Conservation (phyloP, 2,113 vertebrate species). For the Monopterus albus region DNA sequence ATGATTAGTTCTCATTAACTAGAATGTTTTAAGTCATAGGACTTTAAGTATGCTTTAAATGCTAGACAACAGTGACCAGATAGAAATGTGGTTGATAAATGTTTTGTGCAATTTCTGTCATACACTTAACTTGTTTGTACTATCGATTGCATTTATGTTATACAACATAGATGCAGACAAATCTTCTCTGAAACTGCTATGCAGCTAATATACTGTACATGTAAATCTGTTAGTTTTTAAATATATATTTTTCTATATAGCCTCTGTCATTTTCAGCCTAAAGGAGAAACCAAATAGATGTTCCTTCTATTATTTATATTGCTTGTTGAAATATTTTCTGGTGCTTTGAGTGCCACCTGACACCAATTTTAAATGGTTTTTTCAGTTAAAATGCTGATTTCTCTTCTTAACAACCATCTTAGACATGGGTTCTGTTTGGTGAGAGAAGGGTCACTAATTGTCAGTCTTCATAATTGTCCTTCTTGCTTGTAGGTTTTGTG, state of each 20-base stretch:
- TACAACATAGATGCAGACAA: constrained; percentile 64
- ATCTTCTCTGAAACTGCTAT: constrained; percentile 87
- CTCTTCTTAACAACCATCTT: constrained; percentile 28
- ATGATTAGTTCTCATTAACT: constrained; percentile 31
- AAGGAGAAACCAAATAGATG: constrained; percentile 62
- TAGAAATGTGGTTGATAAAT: constrained; percentile 38
- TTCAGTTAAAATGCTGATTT: constrained; percentile 25
- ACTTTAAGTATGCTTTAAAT: constrained; percentile 55
- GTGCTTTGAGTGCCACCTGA: constrained; percentile 41
- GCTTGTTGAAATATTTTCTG: constrained; percentile 44
- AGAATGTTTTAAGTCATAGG: constrained; percentile 66
- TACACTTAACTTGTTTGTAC: constrained; percentile 66
- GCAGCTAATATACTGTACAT: constrained; percentile 84
- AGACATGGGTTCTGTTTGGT: constrained; percentile 8
- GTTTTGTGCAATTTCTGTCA: constrained; percentile 64
- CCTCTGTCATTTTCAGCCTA: constrained; percentile 55
- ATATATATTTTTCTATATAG: constrained; percentile 74
- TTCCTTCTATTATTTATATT: constrained; percentile 71
- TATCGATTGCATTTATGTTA: constrained; percentile 71
- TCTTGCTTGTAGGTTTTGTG: constrained; percentile 72
- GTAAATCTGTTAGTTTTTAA: constrained; percentile 73
- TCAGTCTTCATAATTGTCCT: constrained; percentile 59
- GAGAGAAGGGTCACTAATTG: constrained; percentile 21
- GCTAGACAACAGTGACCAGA: constrained; percentile 46
- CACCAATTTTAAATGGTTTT: constrained; percentile 13